Conservation (phyloP, 2,888 invertebrate genomes). For the Napeogenes sylphis region DNA sequence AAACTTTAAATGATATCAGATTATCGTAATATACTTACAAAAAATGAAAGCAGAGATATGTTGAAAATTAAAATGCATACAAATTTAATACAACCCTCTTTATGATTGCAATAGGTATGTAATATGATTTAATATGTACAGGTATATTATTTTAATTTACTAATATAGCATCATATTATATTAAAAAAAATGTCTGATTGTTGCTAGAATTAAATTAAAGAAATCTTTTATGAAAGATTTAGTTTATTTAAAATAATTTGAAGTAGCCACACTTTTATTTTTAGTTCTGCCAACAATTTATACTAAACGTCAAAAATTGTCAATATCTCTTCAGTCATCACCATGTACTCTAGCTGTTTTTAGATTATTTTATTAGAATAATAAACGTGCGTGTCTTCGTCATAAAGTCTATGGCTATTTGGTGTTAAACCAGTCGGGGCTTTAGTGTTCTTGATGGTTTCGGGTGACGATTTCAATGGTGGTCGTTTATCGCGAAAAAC, state of each 20-base stretch:
- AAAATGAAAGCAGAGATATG: too few species aligned
- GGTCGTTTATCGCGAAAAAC: conserved; percentile 82
- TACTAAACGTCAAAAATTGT: conserved; percentile 39
- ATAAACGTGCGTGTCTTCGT: conserved; percentile 62
- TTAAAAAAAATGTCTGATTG: too few species aligned
- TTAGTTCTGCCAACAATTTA: conserved; percentile 18
- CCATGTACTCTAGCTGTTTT: conserved; percentile 47
- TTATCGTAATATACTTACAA: too few species aligned
- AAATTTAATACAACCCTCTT: too few species aligned
- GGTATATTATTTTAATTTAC: too few species aligned
- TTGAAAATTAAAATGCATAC: too few species aligned
- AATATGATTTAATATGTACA: too few species aligned
- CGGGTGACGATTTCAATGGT: conserved; percentile 78
- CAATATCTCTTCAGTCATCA: conserved; percentile 47
- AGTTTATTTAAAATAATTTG: neutral
- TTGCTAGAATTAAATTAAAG: too few species aligned
- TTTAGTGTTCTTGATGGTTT: conserved; percentile 76
- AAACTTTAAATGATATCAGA: too few species aligned
- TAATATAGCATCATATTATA: too few species aligned
- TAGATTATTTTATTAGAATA: conserved; percentile 54
- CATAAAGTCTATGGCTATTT: conserved; percentile 64
- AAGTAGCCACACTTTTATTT: conserved; percentile 1
- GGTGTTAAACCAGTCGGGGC: conserved; percentile 59
- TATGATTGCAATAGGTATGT: too few species aligned
- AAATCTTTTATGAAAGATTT: too few species aligned